phyloP scores from a whole-genome alignment of 2,797 vertebrate genomes.

The Sparidentex hasta region DNA sequence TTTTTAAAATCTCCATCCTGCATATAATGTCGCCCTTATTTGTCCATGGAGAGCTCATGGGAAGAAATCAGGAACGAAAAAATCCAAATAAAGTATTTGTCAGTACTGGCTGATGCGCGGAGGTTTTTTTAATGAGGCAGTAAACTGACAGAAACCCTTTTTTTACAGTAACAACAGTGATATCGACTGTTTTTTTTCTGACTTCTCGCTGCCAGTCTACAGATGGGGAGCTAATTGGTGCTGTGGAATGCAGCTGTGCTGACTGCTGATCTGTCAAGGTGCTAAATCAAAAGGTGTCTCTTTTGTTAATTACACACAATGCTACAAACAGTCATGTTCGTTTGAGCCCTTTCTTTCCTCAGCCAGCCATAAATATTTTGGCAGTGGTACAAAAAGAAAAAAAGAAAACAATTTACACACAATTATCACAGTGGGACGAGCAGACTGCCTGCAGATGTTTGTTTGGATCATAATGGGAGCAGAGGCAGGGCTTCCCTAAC shows the following conservation, averaged over 20 bases:
- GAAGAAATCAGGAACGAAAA: not conserved
- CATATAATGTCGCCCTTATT: not conserved
- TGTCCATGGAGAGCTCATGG: not conserved
- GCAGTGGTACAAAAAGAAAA: conserved; percentile 74
- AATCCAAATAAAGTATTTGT: conserved; percentile 17
- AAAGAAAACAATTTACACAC: conserved; percentile 81
- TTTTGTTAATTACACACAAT: conserved; percentile 88
- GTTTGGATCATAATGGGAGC: conserved; percentile 77
- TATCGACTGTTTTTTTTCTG: conserved; percentile 27
- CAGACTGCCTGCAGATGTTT: conserved; percentile 83
- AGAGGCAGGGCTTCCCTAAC: conserved; percentile 64
- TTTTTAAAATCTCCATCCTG: not conserved
- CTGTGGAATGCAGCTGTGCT: conserved; percentile 79
- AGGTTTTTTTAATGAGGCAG: conserved; percentile 27
- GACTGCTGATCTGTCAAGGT: conserved; percentile 77
- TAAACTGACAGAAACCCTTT: conserved; percentile 40
- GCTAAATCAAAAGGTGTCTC: conserved; percentile 82
- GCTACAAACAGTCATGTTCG: conserved; percentile 77
- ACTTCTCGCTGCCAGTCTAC: conserved; percentile 65
- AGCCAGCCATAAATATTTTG: conserved; percentile 80
- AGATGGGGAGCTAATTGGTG: conserved; percentile 85
- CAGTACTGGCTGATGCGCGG: conserved; percentile 1
- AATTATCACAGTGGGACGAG: conserved; percentile 83
- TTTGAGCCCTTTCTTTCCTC: conserved; percentile 72
- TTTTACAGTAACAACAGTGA: conserved; percentile 57